phyloP scores from a whole-genome alignment of 2,797 vertebrate species.

The Coranthus polyacanthus region DNA sequence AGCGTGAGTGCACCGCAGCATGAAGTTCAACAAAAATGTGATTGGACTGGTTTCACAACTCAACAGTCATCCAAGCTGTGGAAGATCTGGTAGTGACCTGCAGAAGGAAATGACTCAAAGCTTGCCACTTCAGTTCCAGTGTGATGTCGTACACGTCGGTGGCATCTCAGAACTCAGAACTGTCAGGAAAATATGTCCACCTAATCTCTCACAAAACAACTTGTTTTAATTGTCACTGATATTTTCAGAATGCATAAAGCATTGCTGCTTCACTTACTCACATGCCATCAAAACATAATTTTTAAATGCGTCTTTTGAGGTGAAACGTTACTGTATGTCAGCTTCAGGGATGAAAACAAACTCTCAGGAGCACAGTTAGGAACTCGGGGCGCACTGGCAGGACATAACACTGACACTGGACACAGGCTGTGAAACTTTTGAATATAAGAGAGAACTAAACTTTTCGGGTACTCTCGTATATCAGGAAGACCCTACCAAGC shows the following conservation, averaged over 20 bases:
- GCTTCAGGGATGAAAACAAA: conserved; percentile 42
- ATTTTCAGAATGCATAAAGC: conserved; percentile 23
- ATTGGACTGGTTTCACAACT: not conserved
- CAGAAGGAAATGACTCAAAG: conserved; percentile 6
- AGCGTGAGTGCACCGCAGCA: not conserved
- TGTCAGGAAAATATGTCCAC: conserved; percentile 3
- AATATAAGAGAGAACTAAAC: not conserved
- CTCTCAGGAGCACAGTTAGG: conserved; percentile 53
- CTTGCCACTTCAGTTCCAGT: not conserved
- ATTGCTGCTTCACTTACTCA: conserved; percentile 30
- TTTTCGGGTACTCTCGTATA: not conserved
- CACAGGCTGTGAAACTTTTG: conserved; percentile 19
- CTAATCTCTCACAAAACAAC: conserved; percentile 20
- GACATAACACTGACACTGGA: conserved; percentile 26
- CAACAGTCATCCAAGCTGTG: not conserved
- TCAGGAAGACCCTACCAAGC: not conserved
- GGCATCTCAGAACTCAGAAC: conserved; percentile 14
- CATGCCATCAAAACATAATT: not conserved
- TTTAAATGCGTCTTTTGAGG: conserved; percentile 19
- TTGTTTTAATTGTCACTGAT: conserved; percentile 18
- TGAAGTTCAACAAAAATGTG: not conserved
- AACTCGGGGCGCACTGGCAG: not conserved
- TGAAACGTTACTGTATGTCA: conserved; percentile 16
- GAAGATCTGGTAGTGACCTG: not conserved
- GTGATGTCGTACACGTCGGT: conserved; percentile 5